Percentiles rank a stretch among this genome's conserved stretches.
Evolutionary conservation across 2,797 vertebrate genomes (phyloP).

Genomic region (Pseudopleuronectes americanus): DNA sequence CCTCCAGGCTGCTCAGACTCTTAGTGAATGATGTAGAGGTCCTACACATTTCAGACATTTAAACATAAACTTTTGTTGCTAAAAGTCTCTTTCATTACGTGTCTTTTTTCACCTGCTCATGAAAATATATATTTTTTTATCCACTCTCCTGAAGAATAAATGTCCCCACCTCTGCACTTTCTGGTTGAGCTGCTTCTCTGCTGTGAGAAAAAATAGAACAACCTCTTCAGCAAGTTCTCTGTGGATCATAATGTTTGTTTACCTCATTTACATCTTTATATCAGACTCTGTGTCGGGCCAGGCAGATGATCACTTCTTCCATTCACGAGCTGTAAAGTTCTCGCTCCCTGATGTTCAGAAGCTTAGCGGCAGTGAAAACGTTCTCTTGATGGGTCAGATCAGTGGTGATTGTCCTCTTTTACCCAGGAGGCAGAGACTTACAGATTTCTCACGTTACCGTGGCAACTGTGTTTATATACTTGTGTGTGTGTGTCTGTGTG

Average conservation of each 20-base stretch:
- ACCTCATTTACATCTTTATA: conserved; percentile 44
- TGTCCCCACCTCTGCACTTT: background rate
- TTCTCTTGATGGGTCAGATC: conserved; percentile 40
- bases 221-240: conserved; percentile 9
- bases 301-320: conserved; percentile 32
- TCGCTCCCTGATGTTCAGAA: conserved; percentile 48
- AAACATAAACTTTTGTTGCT: background rate
- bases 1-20: conserved; percentile 9
- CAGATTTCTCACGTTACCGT: conserved; percentile 56
- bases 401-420: conserved; percentile 48
- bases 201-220: background rate
- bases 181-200: background rate
- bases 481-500: conserved; percentile 14
- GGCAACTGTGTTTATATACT: conserved; percentile 59
- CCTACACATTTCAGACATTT: background rate
- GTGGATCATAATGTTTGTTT: conserved; percentile 21
- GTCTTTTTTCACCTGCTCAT: background rate
- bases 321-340: conserved; percentile 47
- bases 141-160: too few species aligned
- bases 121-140: background rate
- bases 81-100: background rate
- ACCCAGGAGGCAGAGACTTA: conserved; percentile 31
- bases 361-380: conserved; percentile 44
- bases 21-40: background rate
- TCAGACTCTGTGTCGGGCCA: conserved; percentile 3